Percentiles rank a stretch among this genome's conserved stretches.
Evolutionary conservation across 2,113 vertebrate species (phyloP).

Genomic region (Cepphus grylle): DNA sequence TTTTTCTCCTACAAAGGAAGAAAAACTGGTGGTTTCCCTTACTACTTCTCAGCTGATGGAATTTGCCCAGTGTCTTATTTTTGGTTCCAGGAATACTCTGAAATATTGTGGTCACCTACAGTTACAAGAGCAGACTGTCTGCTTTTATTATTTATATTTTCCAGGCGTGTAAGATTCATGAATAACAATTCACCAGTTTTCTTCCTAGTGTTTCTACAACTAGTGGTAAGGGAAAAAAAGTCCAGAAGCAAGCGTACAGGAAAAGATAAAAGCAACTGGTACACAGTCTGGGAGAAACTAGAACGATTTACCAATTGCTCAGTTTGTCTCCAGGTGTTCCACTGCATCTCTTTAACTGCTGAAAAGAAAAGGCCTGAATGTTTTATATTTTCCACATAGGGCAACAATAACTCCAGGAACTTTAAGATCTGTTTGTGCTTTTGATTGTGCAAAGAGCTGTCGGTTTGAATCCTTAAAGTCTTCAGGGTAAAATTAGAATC

Average conservation of each 20-base stretch:
- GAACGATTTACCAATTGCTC: background rate
- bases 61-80: background rate
- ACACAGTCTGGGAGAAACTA: background rate
- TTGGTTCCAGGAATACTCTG: background rate
- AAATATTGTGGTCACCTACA: background rate
- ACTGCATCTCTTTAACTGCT: background rate
- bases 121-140: background rate
- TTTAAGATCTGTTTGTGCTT: background rate
- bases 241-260: background rate
- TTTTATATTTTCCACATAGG: background rate
- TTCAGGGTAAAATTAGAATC: background rate
- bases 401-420: background rate
- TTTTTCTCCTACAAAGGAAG: background rate
- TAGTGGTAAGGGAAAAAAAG: background rate
- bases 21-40: background rate
- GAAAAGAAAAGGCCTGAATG: background rate
- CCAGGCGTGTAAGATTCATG: background rate
- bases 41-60: background rate
- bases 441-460: background rate
- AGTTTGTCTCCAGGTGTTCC: background rate
- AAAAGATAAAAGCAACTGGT: background rate
- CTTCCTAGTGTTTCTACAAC: background rate
- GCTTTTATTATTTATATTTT: background rate
- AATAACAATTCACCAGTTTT: background rate
- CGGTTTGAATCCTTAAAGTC: background rate